Evolutionary conservation across 2,113 vertebrate species (phyloP), one percentile per base, ranked within the genome.

Genomic region (Butastur rufipennis): DNA sequence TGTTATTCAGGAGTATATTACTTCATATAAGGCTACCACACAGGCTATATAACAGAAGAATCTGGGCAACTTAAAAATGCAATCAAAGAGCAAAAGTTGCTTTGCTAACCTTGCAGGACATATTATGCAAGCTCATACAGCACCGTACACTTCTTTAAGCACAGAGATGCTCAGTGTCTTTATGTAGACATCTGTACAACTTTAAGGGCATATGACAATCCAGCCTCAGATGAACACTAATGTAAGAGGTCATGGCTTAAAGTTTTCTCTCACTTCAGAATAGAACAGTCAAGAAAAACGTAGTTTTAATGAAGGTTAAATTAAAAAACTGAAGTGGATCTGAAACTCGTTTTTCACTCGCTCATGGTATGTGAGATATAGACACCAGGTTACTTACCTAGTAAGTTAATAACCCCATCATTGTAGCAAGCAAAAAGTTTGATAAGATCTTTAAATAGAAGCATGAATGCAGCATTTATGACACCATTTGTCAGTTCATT

Each of bases 361-460:
- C 3, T 8, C 9, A 16, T 16, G 6, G 9, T 43, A 50, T 11
- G 16, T 7, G 23, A 95, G 15, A 84, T 31, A 74, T 1, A 80
- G 32, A 48, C 5, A 48, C 7, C 10, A 50, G 38, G 42, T 48
- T 92, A 95, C 98, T 97, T 98, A 99, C 99, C 99, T 96, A 99
- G 97, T 96, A 99, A 98, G 97, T 99, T 99, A 98, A 99, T 99
- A 95, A 99, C 99, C 53, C 99, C 99, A 52, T 99, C 99, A 82
- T 99, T 99, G 97, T 99, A 99, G 98, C 99, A 99, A 92, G 99
- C 99, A 83, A 99, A 99, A 91, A 99, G 98, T 98, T 99, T 99
- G 97, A 99, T 99, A 95, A 99, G 98, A 96, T 99, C 99, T 98
- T 99, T 99, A 98, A 99, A 99, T 70, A 99, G 99, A 72, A 99